phyloP scores from a whole-genome alignment of 2,113 vertebrate genomes.

The Seriola aureovittata region DNA sequence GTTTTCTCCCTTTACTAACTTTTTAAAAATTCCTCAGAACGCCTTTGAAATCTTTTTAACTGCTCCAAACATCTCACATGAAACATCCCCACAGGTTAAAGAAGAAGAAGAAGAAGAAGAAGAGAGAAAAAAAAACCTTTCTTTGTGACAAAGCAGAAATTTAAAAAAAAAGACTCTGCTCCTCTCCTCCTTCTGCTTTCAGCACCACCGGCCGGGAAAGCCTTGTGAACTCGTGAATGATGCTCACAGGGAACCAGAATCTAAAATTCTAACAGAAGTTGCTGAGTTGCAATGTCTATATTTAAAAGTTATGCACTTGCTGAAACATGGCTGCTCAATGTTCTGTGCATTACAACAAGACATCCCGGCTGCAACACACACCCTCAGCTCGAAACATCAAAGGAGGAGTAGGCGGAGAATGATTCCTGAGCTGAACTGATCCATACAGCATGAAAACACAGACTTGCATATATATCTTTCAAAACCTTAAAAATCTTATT shows the following conservation, averaged over 20 bases:
- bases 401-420: slow-evolving; percentile 17
- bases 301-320: slow-evolving; percentile 34
- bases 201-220: slow-evolving; percentile 2
- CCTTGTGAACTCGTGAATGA: not conserved
- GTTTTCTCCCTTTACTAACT: not conserved
- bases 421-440: slow-evolving; percentile 30
- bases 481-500: not conserved
- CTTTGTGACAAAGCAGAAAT: slow-evolving; percentile 28
- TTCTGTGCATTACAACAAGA: slow-evolving; percentile 25
- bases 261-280: slow-evolving; percentile 3
- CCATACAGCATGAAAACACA: not conserved
- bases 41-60: slow-evolving; percentile 5
- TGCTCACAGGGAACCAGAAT: slow-evolving; percentile 14
- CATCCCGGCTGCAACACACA: slow-evolving; percentile 7
- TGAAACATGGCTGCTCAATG: slow-evolving; percentile 3
- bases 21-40: not conserved
- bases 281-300: slow-evolving; percentile 12
- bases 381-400: slow-evolving; percentile 48
- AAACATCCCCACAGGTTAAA: not conserved
- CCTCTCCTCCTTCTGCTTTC: not conserved
- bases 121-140: not conserved
- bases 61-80: slow-evolving; percentile 23
- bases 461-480: not conserved
- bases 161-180: slow-evolving; percentile 9
- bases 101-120: not conserved